phyloP scores from a whole-genome alignment of 2,113 vertebrate species.

The Agapornis roseicollis region DNA sequence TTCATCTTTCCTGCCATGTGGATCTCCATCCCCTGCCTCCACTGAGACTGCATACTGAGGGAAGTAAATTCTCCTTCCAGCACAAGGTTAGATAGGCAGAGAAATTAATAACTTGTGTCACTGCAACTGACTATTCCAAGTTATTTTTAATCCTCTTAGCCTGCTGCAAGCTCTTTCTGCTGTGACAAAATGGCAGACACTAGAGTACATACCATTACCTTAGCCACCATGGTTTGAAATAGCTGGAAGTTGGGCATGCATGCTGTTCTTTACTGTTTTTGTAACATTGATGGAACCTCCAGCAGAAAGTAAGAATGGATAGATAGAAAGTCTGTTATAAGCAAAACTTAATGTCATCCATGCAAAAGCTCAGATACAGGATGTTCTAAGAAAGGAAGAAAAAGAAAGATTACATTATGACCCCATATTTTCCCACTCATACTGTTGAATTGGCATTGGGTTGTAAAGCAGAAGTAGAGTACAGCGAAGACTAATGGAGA shows the following conservation, averaged over 20 bases:
- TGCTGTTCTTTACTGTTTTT: neutral
- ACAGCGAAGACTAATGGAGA: neutral
- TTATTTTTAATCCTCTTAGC: neutral
- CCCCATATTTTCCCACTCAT: neutral
- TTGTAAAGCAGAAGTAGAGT: neutral
- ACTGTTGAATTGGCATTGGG: neutral
- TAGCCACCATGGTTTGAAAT: neutral
- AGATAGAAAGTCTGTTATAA: neutral
- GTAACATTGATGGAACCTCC: neutral
- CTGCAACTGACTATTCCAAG: neutral
- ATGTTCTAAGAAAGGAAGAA: neutral
- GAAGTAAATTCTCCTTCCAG: neutral
- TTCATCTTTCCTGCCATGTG: neutral
- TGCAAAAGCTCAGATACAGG: neutral
- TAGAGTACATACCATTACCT: neutral
- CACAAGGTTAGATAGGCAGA: neutral
- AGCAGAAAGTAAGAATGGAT: neutral
- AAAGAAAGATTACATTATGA: neutral
- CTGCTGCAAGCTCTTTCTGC: neutral
- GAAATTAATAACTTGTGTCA: neutral
- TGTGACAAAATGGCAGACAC: neutral
- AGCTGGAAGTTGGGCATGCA: neutral
- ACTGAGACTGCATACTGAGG: neutral
- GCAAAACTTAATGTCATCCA: neutral
- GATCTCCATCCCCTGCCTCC: neutral